Evolutionary conservation across 2,888 invertebrate genomes (phyloP).

Genomic region (Nomada fucata): DNA sequence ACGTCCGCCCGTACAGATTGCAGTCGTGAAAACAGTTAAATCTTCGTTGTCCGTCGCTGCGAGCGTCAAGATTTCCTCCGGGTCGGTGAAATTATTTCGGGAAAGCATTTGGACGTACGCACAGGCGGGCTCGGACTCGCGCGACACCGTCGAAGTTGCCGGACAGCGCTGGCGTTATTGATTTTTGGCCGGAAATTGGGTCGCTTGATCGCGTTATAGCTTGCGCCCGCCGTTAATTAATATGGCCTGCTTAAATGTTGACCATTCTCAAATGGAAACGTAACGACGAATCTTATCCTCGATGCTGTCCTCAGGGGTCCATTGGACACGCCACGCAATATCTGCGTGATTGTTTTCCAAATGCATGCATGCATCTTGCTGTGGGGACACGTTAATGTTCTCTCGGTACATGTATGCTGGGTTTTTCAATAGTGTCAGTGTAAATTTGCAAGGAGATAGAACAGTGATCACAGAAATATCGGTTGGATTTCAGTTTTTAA

Average conservation of each 20-base stretch:
- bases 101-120: neutral
- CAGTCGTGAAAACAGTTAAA: constrained; percentile 47
- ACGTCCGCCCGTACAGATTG: constrained; percentile 16
- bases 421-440: no score
- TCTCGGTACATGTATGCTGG: no score
- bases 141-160: constrained; percentile 22
- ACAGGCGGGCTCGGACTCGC: neutral
- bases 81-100: constrained; percentile 24
- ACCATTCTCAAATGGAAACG: constrained; percentile 16
- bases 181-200: constrained; percentile 46
- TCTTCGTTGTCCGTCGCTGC: constrained; percentile 46
- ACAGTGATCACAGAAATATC: no score
- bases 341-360: constrained; percentile 7
- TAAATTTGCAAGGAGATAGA: no score
- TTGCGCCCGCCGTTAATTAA: constrained; percentile 38
- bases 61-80: constrained; percentile 29
- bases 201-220: constrained; percentile 19
- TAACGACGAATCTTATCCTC: constrained; percentile 18
- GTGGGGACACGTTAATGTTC: neutral
- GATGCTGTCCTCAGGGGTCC: neutral
- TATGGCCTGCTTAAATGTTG: neutral
- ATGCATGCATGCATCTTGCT: constrained; percentile 2
- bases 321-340: constrained; percentile 1
- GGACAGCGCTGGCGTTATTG: constrained; percentile 27
- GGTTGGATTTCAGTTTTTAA: no score